Conservation (phyloP, 2,113 vertebrate species). For the Menura novaehollandiae region DNA sequence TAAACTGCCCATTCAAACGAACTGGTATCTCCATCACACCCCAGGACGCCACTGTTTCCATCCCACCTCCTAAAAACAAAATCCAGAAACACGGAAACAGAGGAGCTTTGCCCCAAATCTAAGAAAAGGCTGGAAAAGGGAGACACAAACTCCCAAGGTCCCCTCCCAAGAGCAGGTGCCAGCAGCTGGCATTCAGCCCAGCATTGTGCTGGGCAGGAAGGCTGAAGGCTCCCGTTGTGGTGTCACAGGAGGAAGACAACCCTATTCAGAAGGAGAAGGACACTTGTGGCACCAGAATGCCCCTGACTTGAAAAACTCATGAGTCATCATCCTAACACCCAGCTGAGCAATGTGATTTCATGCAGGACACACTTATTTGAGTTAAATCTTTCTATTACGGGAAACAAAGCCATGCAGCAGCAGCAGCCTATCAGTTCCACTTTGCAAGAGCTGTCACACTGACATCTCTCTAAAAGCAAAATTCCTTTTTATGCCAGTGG, state of each 20-base stretch:
- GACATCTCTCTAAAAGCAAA: not conserved
- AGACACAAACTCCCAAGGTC: not conserved
- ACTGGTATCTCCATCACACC: not conserved
- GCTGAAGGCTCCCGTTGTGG: accelerated
- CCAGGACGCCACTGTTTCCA: not conserved
- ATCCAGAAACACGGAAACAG: not conserved
- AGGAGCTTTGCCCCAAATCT: not conserved
- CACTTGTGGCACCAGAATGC: not conserved
- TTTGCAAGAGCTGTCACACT: not conserved
- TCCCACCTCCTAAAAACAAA: not conserved
- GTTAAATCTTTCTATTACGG: not conserved
- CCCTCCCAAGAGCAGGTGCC: not conserved
- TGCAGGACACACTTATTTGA: not conserved
- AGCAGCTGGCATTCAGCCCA: not conserved
- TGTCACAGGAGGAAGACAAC: not conserved
- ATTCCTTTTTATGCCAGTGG: not conserved
- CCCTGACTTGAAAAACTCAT: not conserved
- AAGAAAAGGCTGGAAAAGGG: not conserved
- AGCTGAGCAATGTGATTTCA: not conserved
- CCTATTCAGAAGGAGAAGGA: not conserved
- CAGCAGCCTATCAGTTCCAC: not conserved
- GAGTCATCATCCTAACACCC: not conserved
- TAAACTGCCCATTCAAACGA: not conserved
- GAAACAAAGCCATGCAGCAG: not conserved
- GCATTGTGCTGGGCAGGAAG: accelerated